Percentiles rank a stretch among this genome's conserved stretches.
Conservation (phyloP, 1,140 invertebrate genomes). For the Zaprionus vittiger region DNA sequence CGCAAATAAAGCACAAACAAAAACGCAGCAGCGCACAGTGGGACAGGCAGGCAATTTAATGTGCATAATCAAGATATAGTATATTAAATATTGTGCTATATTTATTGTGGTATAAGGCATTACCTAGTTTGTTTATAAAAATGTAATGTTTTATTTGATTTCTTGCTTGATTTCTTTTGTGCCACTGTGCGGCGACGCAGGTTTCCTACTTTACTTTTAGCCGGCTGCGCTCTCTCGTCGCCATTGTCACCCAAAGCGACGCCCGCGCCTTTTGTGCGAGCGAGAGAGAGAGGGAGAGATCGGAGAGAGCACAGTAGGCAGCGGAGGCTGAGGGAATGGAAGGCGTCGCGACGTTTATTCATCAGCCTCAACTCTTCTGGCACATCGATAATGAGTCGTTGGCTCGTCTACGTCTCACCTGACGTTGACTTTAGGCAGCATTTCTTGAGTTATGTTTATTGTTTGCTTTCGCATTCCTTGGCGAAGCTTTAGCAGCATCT, state of each 20-base stretch:
- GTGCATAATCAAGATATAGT: background rate
- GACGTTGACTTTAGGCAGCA: conserved; percentile 35
- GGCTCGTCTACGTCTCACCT: conserved; percentile 26
- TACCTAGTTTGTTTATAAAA: background rate
- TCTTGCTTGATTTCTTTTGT: background rate
- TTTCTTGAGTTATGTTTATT: conserved; percentile 52
- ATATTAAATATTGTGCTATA: background rate
- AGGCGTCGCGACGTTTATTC: conserved; percentile 50
- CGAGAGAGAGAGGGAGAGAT: background rate
- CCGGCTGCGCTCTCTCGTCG: conserved; percentile 22
- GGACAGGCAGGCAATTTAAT: background rate
- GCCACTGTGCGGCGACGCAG: conserved; percentile 4
- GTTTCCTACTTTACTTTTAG: conserved; percentile 32
- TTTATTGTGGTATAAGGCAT: no score
- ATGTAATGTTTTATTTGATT: background rate
- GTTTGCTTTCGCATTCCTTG: conserved; percentile 56
- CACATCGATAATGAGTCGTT: conserved; percentile 49
- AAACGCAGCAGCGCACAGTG: background rate
- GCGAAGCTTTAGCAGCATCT: conserved; percentile 40
- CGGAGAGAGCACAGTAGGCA: background rate
- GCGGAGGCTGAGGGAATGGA: conserved; percentile 14
- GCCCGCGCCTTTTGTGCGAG: conserved; percentile 37
- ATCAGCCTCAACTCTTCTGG: conserved; percentile 48
- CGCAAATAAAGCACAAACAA: conserved; percentile 61
- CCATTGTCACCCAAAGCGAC: conserved; percentile 49